Evolutionary conservation across 23 tunicate species (phyloP).

Genomic region (Styela clava): DNA sequence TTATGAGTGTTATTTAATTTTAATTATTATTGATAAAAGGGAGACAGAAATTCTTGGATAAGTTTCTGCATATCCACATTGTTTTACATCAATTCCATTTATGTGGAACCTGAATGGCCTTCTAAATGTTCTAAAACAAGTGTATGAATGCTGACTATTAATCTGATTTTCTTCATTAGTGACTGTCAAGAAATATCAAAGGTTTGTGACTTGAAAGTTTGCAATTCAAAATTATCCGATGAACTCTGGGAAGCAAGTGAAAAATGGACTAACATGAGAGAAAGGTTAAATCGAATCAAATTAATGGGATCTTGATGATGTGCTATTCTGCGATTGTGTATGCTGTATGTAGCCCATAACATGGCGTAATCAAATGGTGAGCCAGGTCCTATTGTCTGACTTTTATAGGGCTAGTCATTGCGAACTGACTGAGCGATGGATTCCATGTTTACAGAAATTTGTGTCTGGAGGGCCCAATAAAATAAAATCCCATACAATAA

Average conservation of each 20-base stretch:
- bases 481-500: neutral
- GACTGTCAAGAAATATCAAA: slow-evolving; percentile 51
- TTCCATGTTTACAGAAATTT: neutral
- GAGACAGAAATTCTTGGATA: neutral
- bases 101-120: neutral
- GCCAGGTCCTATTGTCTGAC: neutral
- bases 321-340: neutral
- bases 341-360: neutral
- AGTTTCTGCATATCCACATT: neutral
- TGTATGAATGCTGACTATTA: too few relatives aligned
- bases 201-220: slow-evolving; percentile 30
- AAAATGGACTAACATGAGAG: slow-evolving; percentile 47
- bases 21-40: neutral
- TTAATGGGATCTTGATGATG: neutral
- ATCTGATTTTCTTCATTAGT: slow-evolving; percentile 20
- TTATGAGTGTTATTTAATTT: too few relatives aligned
- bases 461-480: neutral
- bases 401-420: neutral
- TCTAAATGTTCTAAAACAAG: too few relatives aligned
- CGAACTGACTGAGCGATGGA: too few relatives aligned
- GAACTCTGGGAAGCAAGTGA: slow-evolving; percentile 63
- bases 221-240: slow-evolving; percentile 48
- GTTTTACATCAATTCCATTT: neutral
- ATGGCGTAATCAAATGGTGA: neutral
- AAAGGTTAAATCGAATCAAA: slow-evolving; percentile 15